Evolutionary conservation across 1,140 invertebrate genomes (phyloP), one percentile per base, ranked within the genome.

Genomic region (Zaprionus ornatus): DNA sequence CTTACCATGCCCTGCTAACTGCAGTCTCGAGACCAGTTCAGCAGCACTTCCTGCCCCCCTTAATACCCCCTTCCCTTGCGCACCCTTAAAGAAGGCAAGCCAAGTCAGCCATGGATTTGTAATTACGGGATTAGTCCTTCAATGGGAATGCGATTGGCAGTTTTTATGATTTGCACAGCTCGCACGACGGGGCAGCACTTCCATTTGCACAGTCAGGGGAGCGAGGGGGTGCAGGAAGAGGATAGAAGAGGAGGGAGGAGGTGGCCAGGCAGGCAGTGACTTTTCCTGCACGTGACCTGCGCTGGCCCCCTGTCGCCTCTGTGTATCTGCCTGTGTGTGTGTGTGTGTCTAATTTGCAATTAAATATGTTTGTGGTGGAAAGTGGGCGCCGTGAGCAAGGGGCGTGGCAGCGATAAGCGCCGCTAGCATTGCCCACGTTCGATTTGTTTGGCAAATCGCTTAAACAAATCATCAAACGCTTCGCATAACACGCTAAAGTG

Each of bases 381-480:
- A 15, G 7, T 12, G 19, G 10, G 23, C 29, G 3, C 2, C 9
- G 4, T 9, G 13, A 13, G 19, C 7, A 25, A 21, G 13, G 32
- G 57, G 40, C 2, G 3, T 21, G 9, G 23, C 21, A 29, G 1
- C 23, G 21, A 21, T n/a, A 15, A 12, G 32, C 54, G 17, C 32
- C 13, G 67, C 17, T 7, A 19, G 27, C n/a, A 40, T 32, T 65
- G 69, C 63, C 68, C 69, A 71, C 3, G 29, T 32, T 78, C 70
- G 80, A 84, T 84, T 84, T 85, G 82, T 78, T 82, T 85, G 81
- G 66, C 82, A 85, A 85, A 85, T 85, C 78, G 71, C 52, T 29
- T 74, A 77, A 74, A 84, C 82, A 85, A 84, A 85, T 85, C 78
- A 81, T 81, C 82, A 85, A 85, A 81, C 74, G 82, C 82, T 70